Evolutionary conservation across 2,797 vertebrate genomes (phyloP).

Genomic region (Petrocephalus sullivani): DNA sequence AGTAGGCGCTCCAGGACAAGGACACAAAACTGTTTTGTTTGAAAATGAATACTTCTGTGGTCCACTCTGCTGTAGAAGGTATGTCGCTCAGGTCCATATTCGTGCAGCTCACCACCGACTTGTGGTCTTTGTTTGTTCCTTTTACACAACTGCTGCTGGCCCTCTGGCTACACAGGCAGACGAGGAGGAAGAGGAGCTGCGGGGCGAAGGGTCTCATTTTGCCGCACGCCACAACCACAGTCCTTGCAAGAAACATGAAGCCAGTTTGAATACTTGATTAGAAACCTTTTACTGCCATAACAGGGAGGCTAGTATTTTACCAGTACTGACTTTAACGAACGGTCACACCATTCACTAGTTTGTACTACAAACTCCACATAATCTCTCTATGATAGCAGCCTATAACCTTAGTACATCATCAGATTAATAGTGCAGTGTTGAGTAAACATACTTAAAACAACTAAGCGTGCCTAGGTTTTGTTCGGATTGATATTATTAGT

Average conservation of each 20-base stretch:
- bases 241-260: background rate
- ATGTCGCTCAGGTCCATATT: constrained; percentile 16
- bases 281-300: background rate
- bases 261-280: background rate
- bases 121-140: background rate
- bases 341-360: background rate
- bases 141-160: background rate
- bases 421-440: background rate
- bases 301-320: background rate
- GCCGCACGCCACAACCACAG: background rate
- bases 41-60: constrained; percentile 14
- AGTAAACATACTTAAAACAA: background rate
- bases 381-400: background rate
- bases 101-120: constrained; percentile 15
- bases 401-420: background rate
- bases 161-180: background rate
- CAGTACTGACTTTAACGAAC: background rate
- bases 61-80: background rate
- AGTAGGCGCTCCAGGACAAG: constrained; percentile 19
- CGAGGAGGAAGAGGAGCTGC: background rate
- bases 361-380: background rate
- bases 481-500: background rate
- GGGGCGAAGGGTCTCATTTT: constrained; percentile 11
- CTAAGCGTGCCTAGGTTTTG: background rate
- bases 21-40: constrained; percentile 8